Evolutionary conservation across 2,888 invertebrate genomes (phyloP).

Genomic region (Acleris sparsana): DNA sequence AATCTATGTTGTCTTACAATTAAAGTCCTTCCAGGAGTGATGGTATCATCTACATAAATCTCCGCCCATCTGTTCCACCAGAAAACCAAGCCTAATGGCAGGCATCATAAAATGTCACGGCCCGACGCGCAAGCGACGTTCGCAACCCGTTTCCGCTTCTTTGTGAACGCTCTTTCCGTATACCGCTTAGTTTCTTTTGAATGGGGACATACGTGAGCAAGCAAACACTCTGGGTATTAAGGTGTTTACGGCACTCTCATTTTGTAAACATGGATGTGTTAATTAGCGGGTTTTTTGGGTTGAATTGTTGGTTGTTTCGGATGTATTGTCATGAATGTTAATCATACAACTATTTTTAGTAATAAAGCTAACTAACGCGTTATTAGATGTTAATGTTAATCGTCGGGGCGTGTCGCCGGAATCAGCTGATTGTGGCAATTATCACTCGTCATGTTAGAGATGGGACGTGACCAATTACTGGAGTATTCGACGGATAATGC

Average conservation of each 20-base stretch:
- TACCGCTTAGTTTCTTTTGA: constrained; percentile 36
- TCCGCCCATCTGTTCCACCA: too few relatives aligned
- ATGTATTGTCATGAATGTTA: too few relatives aligned
- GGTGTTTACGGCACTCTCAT: constrained; percentile 32
- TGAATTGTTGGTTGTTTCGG: too few relatives aligned
- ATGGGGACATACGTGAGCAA: constrained; percentile 34
- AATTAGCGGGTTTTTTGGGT: constrained; percentile 11
- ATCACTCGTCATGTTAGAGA: background rate
- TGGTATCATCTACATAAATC: too few relatives aligned
- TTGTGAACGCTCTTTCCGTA: constrained; percentile 37
- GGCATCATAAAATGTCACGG: constrained; percentile 21
- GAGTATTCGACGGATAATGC: too few relatives aligned
- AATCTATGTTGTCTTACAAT: too few relatives aligned
- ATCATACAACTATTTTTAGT: too few relatives aligned
- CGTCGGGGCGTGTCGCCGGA: constrained; percentile 1
- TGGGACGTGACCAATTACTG: background rate
- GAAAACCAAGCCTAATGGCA: constrained; percentile 21
- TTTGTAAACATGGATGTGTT: constrained; percentile 21
- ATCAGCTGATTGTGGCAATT: constrained; percentile 5
- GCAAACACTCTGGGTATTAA: constrained; percentile 34
- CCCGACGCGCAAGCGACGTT: constrained; percentile 25
- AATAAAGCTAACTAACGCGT: too few relatives aligned
- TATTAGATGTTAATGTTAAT: background rate
- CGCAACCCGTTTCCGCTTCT: constrained; percentile 38
- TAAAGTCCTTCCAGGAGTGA: too few relatives aligned